Percentiles rank a stretch among this genome's conserved stretches.
These are phyloP conservation scores for Corticium candelabrum DNA, from an alignment of 37 sponge, comb jelly and placozoan species.

Conservation along the genomic window DNA sequence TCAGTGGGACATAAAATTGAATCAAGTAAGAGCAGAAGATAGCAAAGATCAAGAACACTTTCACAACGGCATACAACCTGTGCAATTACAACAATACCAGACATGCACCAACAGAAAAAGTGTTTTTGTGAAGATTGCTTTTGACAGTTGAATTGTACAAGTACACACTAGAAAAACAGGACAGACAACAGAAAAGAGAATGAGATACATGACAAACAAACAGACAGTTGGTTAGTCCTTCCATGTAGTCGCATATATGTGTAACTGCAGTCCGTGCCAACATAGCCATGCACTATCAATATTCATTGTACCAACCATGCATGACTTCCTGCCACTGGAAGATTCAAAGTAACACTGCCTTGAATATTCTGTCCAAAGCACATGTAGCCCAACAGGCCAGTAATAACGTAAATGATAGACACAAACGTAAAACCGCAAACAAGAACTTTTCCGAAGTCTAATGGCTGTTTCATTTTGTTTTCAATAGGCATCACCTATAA, in stretches of 20 bases:
- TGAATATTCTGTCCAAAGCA: constrained; percentile 38
- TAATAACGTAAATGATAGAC: constrained; percentile 6
- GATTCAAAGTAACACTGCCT: constrained; percentile 45
- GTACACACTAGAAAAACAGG: too few species aligned
- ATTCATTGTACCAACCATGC: too few species aligned
- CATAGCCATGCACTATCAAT: too few species aligned
- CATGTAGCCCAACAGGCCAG: constrained; percentile 58
- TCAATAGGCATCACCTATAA: background rate
- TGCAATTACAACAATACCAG: too few species aligned
- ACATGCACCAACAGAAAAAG: too few species aligned
- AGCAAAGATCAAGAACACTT: constrained; percentile 39
- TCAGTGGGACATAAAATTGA: constrained; percentile 84
- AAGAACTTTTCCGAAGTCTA: constrained; percentile 32
- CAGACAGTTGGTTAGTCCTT: too few species aligned
- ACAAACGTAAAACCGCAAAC: constrained; percentile 31
- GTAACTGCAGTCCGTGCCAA: too few species aligned
- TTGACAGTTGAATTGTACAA: too few species aligned
- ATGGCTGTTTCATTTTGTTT: constrained; percentile 13
- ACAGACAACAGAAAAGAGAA: too few species aligned
- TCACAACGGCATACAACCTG: constrained; percentile 47
- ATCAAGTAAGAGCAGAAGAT: constrained; percentile 47
- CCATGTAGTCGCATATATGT: too few species aligned
- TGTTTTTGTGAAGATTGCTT: background rate
- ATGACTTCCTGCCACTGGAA: too few species aligned
- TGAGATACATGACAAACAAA: too few species aligned